Base-by-base conservation (phyloP, 2,888 invertebrate species). In the Machimus rusticus region DNA sequence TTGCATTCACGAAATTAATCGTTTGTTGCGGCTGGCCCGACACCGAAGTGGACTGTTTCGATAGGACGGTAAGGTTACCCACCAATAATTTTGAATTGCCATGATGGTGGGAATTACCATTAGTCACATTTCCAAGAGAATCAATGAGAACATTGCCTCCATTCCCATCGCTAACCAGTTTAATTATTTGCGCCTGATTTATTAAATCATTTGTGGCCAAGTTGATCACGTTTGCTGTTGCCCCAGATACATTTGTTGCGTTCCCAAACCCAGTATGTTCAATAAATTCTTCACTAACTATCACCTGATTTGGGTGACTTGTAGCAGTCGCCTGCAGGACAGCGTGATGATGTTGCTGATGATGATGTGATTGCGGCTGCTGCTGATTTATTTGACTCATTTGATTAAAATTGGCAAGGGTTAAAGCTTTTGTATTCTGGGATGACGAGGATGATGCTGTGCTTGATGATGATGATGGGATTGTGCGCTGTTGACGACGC, bases 121-220 rank as follows among this genome's bases (percentile, higher is more conserved):
- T 89, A 37, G 89, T 88, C 39, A 90, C 89, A 89, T 90, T 90
- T 5, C 90, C 90, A 82, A 90, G 89, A 1, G 91, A 90, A 89
- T 92, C 92, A 66, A 92, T 92, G 34, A 92, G 91, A 89, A 92
- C 91, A 88, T 92, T 92, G 87, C 92, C 91, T 0, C 92, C 91
- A 31, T 91, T 91, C 87, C 91, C 92, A 89, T 92, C 92, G 31
- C 91, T 92, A 19, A 92, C 92, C 89, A 93, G 92, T 90, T 93
- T 92, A 66, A 92, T 92, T 84, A 92, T 92, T 89, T 92, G 93
- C 28, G 88, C 76, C 74, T 92, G 92, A 90, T 92, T 92, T 4
- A 92, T 89, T 81, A 92, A 88, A 88, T 92, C 92, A 87, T 90
- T 91, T 43, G 88, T 19, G 3, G 88, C 74, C 39, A 89, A 74